A percentile compares a stretch with the other conserved stretches of the same genome.
phyloP scores from a whole-genome alignment of 2,797 vertebrate species.

The Pangasius sanitwongsei region DNA sequence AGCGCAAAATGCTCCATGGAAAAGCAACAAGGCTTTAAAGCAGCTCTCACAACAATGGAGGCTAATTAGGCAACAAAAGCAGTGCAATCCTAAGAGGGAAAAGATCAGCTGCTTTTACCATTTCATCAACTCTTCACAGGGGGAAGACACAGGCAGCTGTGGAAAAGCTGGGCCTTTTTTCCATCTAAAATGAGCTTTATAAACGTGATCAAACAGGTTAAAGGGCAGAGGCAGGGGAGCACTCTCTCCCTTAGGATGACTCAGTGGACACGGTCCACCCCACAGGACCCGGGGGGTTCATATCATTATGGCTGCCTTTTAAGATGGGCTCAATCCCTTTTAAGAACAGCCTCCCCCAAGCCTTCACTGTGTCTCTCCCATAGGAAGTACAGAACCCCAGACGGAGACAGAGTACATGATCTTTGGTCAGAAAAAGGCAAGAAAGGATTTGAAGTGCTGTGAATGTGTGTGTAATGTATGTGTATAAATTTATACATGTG shows the following conservation, averaged over 20 bases:
- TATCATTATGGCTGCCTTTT: constrained; percentile 54
- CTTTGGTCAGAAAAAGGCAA: constrained; percentile 56
- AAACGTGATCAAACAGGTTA: constrained; percentile 60
- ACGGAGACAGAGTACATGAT: constrained; percentile 56
- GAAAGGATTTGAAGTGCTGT: constrained; percentile 47
- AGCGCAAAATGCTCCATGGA: constrained; percentile 63
- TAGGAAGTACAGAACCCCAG: constrained; percentile 50
- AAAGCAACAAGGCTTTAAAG: constrained; percentile 75
- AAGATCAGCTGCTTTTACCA: constrained; percentile 61
- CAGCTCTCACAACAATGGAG: constrained; percentile 78
- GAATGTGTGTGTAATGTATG: constrained; percentile 7
- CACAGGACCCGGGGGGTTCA: constrained; percentile 40
- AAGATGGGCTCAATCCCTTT: constrained; percentile 52
- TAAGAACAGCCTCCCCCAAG: constrained; percentile 46
- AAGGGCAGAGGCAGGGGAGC: constrained; percentile 50
- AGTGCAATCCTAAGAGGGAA: constrained; percentile 65
- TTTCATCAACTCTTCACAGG: constrained; percentile 58
- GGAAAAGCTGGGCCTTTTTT: constrained; percentile 44
- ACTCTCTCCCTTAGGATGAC: constrained; percentile 51
- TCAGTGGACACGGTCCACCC: constrained; percentile 54
- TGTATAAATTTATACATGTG: constrained; percentile 7
- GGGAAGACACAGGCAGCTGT: constrained; percentile 53
- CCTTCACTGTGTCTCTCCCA: constrained; percentile 49
- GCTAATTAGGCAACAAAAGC: constrained; percentile 81
- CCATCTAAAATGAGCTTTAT: constrained; percentile 55